Conservation (phyloP, 2,113 vertebrate genomes). For the Ailuropoda melanoleuca region DNA sequence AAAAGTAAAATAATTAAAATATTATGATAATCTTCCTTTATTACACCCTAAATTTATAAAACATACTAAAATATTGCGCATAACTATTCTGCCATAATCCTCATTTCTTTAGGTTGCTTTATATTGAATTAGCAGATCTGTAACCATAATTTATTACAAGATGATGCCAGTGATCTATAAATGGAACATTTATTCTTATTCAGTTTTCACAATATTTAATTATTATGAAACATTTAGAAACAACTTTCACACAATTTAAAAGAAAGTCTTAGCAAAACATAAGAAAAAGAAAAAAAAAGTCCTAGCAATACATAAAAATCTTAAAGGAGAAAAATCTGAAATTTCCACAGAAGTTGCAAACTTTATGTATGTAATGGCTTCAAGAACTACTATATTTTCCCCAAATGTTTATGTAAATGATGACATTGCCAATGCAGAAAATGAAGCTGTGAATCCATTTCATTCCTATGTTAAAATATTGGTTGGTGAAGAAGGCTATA, state of each 20-base stretch:
- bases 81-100: not conserved
- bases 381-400: not conserved
- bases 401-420: not conserved
- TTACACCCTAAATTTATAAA: not conserved
- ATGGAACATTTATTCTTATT: not conserved
- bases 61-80: not conserved
- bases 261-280: not conserved
- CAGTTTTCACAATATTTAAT: not conserved
- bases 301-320: not conserved
- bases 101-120: not conserved
- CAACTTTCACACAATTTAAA: not conserved
- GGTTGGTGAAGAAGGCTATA: not conserved
- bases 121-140: not conserved
- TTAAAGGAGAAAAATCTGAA: not conserved
- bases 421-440: not conserved
- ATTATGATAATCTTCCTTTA: not conserved
- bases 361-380: not conserved
- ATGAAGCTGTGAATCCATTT: not conserved
- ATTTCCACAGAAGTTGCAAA: not conserved
- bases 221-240: not conserved
- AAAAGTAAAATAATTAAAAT: not conserved
- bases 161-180: not conserved
- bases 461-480: not conserved
- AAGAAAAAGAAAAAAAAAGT: not conserved
- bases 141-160: not conserved